A percentile compares a stretch with the other conserved stretches of the same genome.
Conservation (phyloP, 2,888 invertebrate species). For the Spicauda simplicius region DNA sequence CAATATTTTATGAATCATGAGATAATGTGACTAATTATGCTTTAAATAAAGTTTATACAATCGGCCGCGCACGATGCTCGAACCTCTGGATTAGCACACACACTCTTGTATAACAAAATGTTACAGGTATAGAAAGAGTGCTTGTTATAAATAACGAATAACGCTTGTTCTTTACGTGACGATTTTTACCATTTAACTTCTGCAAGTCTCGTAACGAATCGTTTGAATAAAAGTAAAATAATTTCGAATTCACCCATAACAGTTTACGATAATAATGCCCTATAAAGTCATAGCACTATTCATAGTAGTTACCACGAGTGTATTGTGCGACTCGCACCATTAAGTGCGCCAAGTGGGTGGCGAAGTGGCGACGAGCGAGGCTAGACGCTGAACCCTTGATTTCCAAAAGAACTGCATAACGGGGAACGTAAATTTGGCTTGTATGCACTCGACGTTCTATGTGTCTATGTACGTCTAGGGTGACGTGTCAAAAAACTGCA, state of each 20-base stretch:
- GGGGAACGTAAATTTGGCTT: conserved; percentile 24
- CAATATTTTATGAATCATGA: no score
- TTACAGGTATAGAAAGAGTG: no score
- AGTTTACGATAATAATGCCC: not conserved
- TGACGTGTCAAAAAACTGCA: not conserved
- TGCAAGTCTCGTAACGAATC: no score
- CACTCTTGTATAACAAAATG: no score
- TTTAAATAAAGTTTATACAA: no score
- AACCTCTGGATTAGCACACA: no score
- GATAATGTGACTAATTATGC: no score
- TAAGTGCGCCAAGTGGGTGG: conserved; percentile 20
- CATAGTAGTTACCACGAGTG: not conserved
- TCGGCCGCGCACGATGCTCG: no score
- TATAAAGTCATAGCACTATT: not conserved
- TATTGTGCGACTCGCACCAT: conserved; percentile 13
- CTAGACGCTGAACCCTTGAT: conserved; percentile 10
- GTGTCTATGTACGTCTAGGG: not conserved
- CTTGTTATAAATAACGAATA: no score
- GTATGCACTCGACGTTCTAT: not conserved
- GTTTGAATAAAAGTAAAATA: not conserved
- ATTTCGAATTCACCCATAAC: not conserved
- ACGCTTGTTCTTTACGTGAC: no score
- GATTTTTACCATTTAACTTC: no score
- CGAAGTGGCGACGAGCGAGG: conserved; percentile 22
- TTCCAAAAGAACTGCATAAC: conserved; percentile 16